Conservation (phyloP, 2,113 vertebrate species). For the Picathartes gymnocephalus region DNA sequence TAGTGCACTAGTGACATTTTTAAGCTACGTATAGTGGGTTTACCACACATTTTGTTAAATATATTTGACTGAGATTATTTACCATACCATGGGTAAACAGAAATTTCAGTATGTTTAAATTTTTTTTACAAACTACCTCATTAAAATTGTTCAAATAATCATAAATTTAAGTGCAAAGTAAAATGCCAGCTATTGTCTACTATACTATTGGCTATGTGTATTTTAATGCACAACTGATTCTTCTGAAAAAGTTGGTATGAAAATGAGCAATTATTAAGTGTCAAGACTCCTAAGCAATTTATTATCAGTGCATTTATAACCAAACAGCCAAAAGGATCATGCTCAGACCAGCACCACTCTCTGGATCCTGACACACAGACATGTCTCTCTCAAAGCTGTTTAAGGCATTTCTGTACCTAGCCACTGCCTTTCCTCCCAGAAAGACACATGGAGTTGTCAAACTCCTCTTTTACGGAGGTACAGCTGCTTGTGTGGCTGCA, state of each 20-base stretch:
- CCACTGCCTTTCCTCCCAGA: background rate
- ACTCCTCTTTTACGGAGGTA: background rate
- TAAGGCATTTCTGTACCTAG: background rate
- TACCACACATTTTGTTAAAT: background rate
- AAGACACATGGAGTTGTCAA: background rate
- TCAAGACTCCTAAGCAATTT: background rate
- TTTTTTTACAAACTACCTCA: background rate
- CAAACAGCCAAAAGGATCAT: accelerated
- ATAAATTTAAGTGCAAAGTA: background rate
- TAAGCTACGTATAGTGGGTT: background rate
- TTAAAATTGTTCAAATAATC: background rate
- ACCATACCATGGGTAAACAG: background rate
- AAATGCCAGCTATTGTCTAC: background rate
- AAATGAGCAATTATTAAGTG: background rate
- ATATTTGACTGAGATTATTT: background rate
- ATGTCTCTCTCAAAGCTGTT: background rate
- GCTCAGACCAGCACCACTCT: background rate
- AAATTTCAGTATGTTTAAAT: background rate
- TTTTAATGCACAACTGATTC: background rate
- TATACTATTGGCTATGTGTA: background rate
- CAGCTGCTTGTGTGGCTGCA: background rate
- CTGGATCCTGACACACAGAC: accelerated
- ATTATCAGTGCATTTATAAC: background rate
- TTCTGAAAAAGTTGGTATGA: background rate
- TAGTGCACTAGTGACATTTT: background rate